Evolutionary conservation across 2,888 invertebrate genomes (phyloP).

Genomic region (Drosophila yooni): DNA sequence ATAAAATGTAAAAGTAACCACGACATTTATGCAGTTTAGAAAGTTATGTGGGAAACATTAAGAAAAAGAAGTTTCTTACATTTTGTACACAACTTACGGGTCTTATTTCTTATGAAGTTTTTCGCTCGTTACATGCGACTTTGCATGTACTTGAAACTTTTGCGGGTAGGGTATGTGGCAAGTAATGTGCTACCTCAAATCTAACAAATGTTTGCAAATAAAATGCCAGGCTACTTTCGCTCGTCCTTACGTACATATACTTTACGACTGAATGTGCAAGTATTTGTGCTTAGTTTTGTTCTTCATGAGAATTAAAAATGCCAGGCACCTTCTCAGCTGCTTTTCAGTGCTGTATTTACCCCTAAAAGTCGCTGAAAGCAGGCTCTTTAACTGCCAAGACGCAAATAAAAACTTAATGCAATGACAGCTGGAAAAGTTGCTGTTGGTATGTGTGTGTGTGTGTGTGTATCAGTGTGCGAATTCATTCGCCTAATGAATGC

Average conservation of each 20-base stretch:
- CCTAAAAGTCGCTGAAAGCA: constrained; percentile 7
- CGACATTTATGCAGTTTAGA: neutral
- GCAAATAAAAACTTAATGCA: constrained; percentile 55
- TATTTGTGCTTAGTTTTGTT: constrained; percentile 55
- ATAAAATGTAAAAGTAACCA: neutral
- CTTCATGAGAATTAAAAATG: constrained; percentile 47
- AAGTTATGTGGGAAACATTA: constrained; percentile 1
- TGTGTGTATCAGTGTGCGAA: constrained; percentile 35
- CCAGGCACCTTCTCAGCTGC: constrained; percentile 26
- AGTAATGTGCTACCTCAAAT: constrained; percentile 29
- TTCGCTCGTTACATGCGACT: constrained; percentile 1
- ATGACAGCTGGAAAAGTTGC: constrained; percentile 10
- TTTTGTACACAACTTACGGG: neutral
- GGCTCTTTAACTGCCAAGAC: constrained; percentile 37
- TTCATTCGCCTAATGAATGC: constrained; percentile 79
- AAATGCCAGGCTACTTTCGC: constrained; percentile 35
- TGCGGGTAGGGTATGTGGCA: constrained; percentile 18
- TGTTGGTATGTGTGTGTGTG: neutral
- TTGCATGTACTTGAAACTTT: neutral
- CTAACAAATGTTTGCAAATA: constrained; percentile 43
- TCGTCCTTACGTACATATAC: neutral
- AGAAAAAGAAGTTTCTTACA: neutral
- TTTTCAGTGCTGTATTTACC: neutral
- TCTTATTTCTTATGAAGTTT: neutral
- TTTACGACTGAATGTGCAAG: constrained; percentile 45